phyloP scores from a whole-genome alignment of 1,140 invertebrate species.

The Bicyclus anynana region DNA sequence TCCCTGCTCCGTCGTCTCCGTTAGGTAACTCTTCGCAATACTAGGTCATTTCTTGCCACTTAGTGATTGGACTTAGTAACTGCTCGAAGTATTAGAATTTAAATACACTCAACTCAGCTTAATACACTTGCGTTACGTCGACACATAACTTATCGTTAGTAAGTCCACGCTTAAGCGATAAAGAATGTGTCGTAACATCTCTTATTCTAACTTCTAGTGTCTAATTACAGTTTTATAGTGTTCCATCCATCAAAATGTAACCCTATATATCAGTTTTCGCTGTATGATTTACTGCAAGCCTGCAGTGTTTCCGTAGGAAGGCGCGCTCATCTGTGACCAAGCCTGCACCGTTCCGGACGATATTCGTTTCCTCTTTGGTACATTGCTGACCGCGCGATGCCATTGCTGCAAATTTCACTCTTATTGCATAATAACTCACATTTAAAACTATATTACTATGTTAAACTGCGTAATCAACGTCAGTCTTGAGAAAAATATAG shows the following conservation, averaged over 20 bases:
- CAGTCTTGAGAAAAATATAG: too few species aligned
- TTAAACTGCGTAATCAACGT: too few species aligned
- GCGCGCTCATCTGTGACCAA: constrained; percentile 14
- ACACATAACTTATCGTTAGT: too few species aligned
- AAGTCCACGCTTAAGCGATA: too few species aligned
- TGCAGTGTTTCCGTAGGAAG: constrained; percentile 18
- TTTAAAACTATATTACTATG: neutral
- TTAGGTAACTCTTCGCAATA: too few species aligned
- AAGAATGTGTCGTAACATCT: too few species aligned
- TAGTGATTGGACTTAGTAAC: too few species aligned
- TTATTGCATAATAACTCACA: constrained; percentile 5
- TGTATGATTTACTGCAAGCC: neutral
- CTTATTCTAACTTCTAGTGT: neutral
- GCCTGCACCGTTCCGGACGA: constrained; percentile 23
- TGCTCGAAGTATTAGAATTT: too few species aligned
- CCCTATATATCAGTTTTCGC: neutral
- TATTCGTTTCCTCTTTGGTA: constrained; percentile 27
- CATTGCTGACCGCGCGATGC: neutral
- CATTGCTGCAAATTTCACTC: constrained; percentile 10
- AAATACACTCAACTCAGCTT: too few species aligned
- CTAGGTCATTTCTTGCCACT: too few species aligned
- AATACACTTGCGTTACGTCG: too few species aligned
- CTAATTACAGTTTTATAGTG: neutral
- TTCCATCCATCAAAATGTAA: neutral
- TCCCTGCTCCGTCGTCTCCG: too few species aligned